phyloP scores from a whole-genome alignment of 2,888 invertebrate species.

The Agonopterix heracliana region DNA sequence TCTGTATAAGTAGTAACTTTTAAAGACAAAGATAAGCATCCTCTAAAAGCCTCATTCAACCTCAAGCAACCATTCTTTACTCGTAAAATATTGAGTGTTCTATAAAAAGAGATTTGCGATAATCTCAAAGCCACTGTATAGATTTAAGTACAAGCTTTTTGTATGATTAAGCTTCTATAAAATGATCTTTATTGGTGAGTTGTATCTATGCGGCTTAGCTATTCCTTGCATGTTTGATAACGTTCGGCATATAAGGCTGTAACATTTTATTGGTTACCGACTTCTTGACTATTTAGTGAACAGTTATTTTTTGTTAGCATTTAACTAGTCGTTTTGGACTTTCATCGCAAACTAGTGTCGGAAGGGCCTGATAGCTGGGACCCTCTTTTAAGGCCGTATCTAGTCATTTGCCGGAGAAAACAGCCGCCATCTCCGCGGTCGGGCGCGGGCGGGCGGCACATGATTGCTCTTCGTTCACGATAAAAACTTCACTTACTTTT shows the following conservation, averaged over 20 bases:
- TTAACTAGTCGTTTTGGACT: conserved; percentile 9
- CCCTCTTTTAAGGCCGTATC: conserved; percentile 24
- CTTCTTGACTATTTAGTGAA: too few relatives aligned
- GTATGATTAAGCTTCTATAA: too few relatives aligned
- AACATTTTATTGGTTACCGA: too few relatives aligned
- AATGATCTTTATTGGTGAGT: too few relatives aligned
- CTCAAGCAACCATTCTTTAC: conserved; percentile 3
- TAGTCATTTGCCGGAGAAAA: conserved; percentile 1
- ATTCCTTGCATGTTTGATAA: too few relatives aligned
- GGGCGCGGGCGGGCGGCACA: background rate
- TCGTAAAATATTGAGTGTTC: conserved; percentile 9
- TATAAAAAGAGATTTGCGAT: conserved; percentile 7
- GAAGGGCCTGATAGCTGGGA: conserved; percentile 40
- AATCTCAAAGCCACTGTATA: background rate
- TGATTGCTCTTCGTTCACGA: background rate
- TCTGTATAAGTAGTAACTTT: background rate
- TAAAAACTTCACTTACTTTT: background rate
- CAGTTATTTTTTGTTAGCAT: too few relatives aligned
- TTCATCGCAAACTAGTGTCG: conserved; percentile 11
- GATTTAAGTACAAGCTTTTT: too few relatives aligned
- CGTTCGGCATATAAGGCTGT: too few relatives aligned
- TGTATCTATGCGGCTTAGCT: too few relatives aligned
- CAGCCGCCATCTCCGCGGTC: conserved; percentile 2
- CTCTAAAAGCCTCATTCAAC: conserved; percentile 8
- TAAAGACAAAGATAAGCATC: conserved; percentile 6